Conservation (phyloP, 2,113 vertebrate species). For the Hippocampus guttulatus region DNA sequence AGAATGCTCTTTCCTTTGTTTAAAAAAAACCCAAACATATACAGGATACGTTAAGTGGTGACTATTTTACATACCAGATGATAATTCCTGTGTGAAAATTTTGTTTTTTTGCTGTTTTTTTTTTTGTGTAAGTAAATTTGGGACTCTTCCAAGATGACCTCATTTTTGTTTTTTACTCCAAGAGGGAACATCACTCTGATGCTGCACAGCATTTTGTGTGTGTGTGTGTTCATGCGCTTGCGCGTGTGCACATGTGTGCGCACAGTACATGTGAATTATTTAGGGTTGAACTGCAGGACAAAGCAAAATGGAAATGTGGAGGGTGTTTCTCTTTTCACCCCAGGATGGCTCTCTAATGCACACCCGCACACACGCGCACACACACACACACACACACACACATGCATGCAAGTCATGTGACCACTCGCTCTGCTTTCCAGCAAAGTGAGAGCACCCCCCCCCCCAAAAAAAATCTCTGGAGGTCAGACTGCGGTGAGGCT, state of each 20-base stretch:
- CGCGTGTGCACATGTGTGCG: neutral
- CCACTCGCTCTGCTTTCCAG: slow-evolving; percentile 4
- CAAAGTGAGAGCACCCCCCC: neutral
- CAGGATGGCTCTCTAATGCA: slow-evolving; percentile 7
- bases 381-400: neutral
- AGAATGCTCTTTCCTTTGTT: neutral
- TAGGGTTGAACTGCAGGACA: slow-evolving; percentile 11
- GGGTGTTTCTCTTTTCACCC: slow-evolving; percentile 11
- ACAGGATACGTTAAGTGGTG: neutral
- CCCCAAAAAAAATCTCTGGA: neutral
- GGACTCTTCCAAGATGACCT: neutral
- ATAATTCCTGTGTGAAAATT: neutral
- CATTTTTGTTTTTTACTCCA: slow-evolving; percentile 6
- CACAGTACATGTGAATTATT: slow-evolving; percentile 8
- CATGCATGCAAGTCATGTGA: neutral
- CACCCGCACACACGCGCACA: neutral
- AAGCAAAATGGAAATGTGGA: slow-evolving; percentile 14
- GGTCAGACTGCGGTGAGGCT: neutral
- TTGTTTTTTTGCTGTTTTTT: neutral
- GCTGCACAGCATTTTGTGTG: neutral
- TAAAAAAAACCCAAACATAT: neutral
- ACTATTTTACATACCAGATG: too few relatives aligned
- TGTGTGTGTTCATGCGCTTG: neutral
- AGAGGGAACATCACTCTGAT: neutral
- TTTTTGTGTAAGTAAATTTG: neutral